A percentile compares a stretch with the other conserved stretches of the same genome.
These are phyloP conservation scores for Cataglyphis altisquamis DNA, from an alignment of 2,888 invertebrate species.

Conservation along the genomic window DNA sequence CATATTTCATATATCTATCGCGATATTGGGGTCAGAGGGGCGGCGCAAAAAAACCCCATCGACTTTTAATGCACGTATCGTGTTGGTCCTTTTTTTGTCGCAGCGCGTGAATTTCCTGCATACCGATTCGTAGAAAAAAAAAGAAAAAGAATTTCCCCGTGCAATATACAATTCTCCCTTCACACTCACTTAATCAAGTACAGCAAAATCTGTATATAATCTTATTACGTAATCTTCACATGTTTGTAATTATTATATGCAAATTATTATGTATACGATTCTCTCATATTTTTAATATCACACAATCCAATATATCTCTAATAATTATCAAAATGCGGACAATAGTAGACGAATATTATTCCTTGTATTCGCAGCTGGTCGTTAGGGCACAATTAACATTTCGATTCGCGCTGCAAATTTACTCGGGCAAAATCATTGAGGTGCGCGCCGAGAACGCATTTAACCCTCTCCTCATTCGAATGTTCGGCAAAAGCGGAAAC, in stretches of 20 bases:
- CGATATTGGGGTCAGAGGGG: slow-evolving; percentile 54
- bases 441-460: slow-evolving; percentile 10
- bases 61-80: slow-evolving; percentile 63
- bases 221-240: background rate
- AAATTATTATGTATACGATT: slow-evolving; percentile 6
- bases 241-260: slow-evolving; percentile 9
- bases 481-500: slow-evolving; percentile 37
- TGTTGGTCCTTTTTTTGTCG: slow-evolving; percentile 39
- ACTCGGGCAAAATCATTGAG: slow-evolving; percentile 54
- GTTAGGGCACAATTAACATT: slow-evolving; percentile 72
- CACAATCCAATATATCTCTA: background rate
- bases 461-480: slow-evolving; percentile 37
- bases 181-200: background rate
- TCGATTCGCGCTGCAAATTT: slow-evolving; percentile 71
- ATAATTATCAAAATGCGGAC: background rate
- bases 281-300: slow-evolving; percentile 1
- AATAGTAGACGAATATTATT: slow-evolving; percentile 49
- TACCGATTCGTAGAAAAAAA: slow-evolving; percentile 29
- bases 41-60: slow-evolving; percentile 45
- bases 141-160: background rate
- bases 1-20: slow-evolving; percentile 62
- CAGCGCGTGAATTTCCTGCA: slow-evolving; percentile 29
- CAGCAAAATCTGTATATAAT: background rate
- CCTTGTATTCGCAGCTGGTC: slow-evolving; percentile 62
- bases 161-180: background rate